Base-by-base conservation (phyloP, 53 echinoderm and acorn worm genomes). In the Temnopleurus reevesii region DNA sequence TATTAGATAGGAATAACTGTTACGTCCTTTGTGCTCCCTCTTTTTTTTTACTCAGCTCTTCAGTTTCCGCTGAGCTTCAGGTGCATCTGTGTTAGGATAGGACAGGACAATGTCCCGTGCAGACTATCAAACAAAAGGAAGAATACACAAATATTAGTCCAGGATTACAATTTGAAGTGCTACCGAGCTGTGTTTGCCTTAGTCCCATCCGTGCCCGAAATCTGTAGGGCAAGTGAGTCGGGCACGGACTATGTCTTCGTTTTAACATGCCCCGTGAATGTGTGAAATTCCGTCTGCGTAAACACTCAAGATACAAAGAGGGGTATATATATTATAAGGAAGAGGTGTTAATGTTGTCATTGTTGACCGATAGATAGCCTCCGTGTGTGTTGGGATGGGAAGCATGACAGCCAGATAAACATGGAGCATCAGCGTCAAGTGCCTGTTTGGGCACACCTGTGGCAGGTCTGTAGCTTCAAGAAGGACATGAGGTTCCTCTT, bases 71-170 rank as follows among this genome's bases (percentile, higher is more conserved):
- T n/a, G 4, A n/a, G 3, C 41, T 38, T 41, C 71, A 71, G 71
- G 41, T 71, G 71, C 41, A 34, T 38, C 25, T 21, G 23, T 71
- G 41, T 71, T 23, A n/a, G 43, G 21, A 71, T 35, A 71, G 41
- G 41, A 71, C 41, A 71, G 71, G 41, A 71, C 71, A 71, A 71
- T 71, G n/a, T 7, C 38, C 65, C 38, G 13, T 27, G 71, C 38
- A 41, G 41, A 41, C n/a, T 34, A 17, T 15, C 65, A 65, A 65
- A 65, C 38, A 71, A 71, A 19, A n/a, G 41, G 71, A 71, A 71
- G 71, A 71, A 71, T 41, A 18, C 38, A 71, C 51, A 80, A 80
- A 80, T 80, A 80, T 80, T 80, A 80, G 80, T 80, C 10, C 80
- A 17, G 51, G 51, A 80, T 80, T 80, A 80, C 71, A 46, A 30